phyloP scores from a whole-genome alignment of 2,888 invertebrate genomes.

The Tryphoninae sp. region DNA sequence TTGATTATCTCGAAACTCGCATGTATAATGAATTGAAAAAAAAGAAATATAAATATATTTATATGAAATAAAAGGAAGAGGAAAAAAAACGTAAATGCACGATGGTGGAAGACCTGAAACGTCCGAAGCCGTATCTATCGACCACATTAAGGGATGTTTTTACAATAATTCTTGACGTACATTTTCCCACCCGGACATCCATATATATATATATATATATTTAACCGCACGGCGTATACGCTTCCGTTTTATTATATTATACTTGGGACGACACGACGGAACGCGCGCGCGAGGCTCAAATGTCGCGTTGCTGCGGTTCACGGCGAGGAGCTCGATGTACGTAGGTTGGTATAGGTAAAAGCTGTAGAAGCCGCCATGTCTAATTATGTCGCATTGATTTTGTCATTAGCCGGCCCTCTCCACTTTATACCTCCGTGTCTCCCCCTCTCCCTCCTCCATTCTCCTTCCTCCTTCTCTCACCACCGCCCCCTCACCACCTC shows the following conservation, averaged over 20 bases:
- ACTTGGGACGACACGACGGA: conserved; percentile 51
- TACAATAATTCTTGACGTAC: conserved; percentile 75
- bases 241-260: conserved; percentile 61
- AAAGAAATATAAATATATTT: background rate
- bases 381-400: conserved; percentile 81
- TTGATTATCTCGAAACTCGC: background rate
- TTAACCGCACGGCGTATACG: conserved; percentile 54
- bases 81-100: background rate
- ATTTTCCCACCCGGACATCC: conserved; percentile 57
- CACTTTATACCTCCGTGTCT: conserved; percentile 54
- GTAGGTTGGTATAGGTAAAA: conserved; percentile 62
- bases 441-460: conserved; percentile 19
- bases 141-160: conserved; percentile 78
- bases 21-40: conserved; percentile 1
- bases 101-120: conserved; percentile 30
- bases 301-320: conserved; percentile 57
- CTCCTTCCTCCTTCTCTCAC: conserved; percentile 18
- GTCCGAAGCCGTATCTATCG: conserved; percentile 65
- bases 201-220: conserved; percentile 54
- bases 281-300: conserved; percentile 44
- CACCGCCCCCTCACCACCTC: background rate
- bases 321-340: conserved; percentile 45
- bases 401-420: conserved; percentile 79
- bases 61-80: background rate
- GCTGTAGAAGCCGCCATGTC: conserved; percentile 76